These are phyloP conservation scores for Geodia barretti DNA, from an alignment of 37 sponge, comb jelly and placozoan species.

Conservation along the genomic window DNA sequence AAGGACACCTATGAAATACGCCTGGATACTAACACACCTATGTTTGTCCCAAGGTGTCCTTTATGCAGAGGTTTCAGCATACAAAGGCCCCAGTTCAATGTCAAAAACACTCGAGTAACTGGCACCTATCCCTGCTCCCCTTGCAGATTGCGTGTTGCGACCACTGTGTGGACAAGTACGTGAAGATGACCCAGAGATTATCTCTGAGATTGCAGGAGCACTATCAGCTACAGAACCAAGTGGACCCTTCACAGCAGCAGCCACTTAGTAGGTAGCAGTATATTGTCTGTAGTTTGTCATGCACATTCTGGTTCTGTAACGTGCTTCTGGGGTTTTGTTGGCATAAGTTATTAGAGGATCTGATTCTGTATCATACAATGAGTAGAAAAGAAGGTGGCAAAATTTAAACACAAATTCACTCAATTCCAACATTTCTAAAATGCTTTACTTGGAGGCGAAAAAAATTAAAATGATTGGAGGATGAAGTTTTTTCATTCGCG, in stretches of 20 bases:
- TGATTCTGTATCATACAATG: too few relatives aligned
- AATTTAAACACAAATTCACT: not conserved
- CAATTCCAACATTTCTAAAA: not conserved
- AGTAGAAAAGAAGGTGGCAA: too few relatives aligned
- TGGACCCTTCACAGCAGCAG: not conserved
- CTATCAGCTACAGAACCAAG: constrained; percentile 60
- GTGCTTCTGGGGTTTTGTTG: too few relatives aligned
- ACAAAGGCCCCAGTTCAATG: too few relatives aligned
- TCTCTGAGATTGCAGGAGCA: constrained; percentile 85
- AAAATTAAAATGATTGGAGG: too few relatives aligned
- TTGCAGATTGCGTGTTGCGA: constrained; percentile 63
- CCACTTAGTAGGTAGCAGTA: not conserved
- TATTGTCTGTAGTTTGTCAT: too few relatives aligned
- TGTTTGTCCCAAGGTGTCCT: not conserved
- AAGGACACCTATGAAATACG: not conserved
- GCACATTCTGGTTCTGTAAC: too few relatives aligned
- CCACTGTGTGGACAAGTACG: constrained; percentile 89
- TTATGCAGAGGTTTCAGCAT: not conserved
- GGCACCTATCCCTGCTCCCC: not conserved
- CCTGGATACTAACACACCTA: not conserved
- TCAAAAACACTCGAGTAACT: not conserved
- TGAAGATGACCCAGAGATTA: constrained; percentile 87
- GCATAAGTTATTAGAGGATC: too few relatives aligned
- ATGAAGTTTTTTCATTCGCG: too few relatives aligned
- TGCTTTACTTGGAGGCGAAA: too few relatives aligned